Base-by-base conservation (phyloP, 2,797 vertebrate genomes). In the Premnoplex brunnescens region DNA sequence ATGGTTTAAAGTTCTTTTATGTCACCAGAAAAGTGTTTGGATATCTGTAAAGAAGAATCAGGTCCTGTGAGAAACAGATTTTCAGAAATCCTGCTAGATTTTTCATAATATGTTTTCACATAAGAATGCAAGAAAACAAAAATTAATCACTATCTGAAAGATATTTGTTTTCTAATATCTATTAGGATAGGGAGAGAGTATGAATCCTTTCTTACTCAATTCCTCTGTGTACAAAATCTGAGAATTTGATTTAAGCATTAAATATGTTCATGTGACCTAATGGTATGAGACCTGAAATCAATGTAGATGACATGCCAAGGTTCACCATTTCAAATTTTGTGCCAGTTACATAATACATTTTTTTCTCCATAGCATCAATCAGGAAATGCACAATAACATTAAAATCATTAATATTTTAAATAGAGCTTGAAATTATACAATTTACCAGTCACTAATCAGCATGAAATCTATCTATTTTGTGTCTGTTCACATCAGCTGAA, bases 401-500 rank as follows among this genome's bases (percentile, higher is more conserved):
- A 67, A 59, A 95, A 90, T 36, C 6, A 73, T 69, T 67, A 55
- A 27, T 89, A 89, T 71, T 86, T 88, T 88, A 89, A 86, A 78
- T 9, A 36, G 26, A 37, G 7, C 9, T 34, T 63, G 43, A 84
- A 81, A 59, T 54, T 0, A 1, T 28, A 60, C 51, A 30, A 81
- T 71, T 64, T 86, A 32, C 83, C 62, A n/a, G 54, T 52, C 46
- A 27, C 15, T 88, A 81, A 77, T 89, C 51, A 67, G 36, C 43
- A 78, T 56, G 63, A 84, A 93, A 84, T 81, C 66, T 66, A 37
- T 69, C 89, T 17, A 34, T 15, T 85, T 64, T 46, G 10, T 36
- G 66, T 48, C 72, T 83, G 16, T 51, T 92, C 20, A n/a, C 2
- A 2, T 66, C 56, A 48, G 15, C 41, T 80, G 37, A 91, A 72